Evolutionary conservation across 1,140 invertebrate genomes (phyloP).

Genomic region (Mesaphorura yosii): DNA sequence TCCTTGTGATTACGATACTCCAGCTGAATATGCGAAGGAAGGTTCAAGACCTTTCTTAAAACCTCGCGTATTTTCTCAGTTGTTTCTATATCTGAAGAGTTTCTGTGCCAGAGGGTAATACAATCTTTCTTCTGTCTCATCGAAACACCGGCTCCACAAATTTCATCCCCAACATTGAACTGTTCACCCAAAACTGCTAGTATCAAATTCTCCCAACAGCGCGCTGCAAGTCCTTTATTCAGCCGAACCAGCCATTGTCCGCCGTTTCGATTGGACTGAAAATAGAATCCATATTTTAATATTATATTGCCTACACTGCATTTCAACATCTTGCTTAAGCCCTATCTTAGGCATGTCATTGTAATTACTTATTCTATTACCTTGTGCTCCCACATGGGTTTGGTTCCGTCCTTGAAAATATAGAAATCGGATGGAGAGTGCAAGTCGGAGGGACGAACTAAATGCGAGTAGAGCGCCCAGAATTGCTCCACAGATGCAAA

Average conservation of each 20-base stretch:
- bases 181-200: constrained; percentile 96
- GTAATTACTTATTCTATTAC: too few relatives aligned
- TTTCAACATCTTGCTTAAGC: constrained; percentile 6
- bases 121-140: constrained; percentile 94
- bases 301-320: not conserved
- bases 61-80: constrained; percentile 88
- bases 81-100: constrained; percentile 71
- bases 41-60: constrained; percentile 59
- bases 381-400: constrained; percentile 86
- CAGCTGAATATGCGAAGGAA: constrained; percentile 49
- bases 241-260: constrained; percentile 29
- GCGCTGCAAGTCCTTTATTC: constrained; percentile 83
- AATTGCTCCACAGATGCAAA: constrained; percentile 91
- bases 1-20: constrained; percentile 54
- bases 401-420: constrained; percentile 95
- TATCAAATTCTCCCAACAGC: constrained; percentile 97
- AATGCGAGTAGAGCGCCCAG: constrained; percentile 83
- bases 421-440: constrained; percentile 87
- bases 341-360: too few relatives aligned
- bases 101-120: constrained; percentile 95
- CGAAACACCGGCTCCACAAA: constrained; percentile 94
- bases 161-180: constrained; percentile 97
- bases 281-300: constrained; percentile 1
- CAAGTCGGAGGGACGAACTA: constrained; percentile 73
- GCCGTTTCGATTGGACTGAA: constrained; percentile 28